Evolutionary conservation across 1,140 invertebrate genomes (phyloP).

Genomic region (Drosophila mayri): DNA sequence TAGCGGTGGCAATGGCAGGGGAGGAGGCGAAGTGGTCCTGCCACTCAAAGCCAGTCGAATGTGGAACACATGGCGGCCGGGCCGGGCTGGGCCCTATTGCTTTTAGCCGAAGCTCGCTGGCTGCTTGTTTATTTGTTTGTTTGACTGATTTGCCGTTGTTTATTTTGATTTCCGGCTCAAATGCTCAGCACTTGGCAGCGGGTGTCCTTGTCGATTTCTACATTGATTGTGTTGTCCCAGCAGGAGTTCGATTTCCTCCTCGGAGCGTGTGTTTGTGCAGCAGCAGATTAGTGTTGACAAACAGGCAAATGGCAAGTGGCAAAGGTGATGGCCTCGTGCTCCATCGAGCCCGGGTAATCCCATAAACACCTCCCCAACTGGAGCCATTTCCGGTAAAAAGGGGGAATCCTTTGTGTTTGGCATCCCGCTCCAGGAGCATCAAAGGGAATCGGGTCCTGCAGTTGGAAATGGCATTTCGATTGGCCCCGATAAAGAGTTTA

Average conservation of each 20-base stretch:
- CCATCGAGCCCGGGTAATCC: conserved; percentile 58
- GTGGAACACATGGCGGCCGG: conserved; percentile 44
- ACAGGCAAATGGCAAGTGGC: conserved; percentile 51
- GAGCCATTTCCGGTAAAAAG: conserved; percentile 17
- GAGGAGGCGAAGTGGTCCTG: not conserved
- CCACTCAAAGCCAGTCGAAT: conserved; percentile 35
- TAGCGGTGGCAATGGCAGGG: not conserved
- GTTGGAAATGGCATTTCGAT: conserved; percentile 51
- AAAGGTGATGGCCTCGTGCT: conserved; percentile 30
- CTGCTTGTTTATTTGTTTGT: conserved; percentile 74
- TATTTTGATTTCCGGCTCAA: conserved; percentile 82
- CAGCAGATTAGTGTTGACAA: conserved; percentile 79
- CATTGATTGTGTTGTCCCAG: conserved; percentile 78
- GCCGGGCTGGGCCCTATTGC: conserved; percentile 57
- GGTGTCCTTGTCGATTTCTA: conserved; percentile 67
- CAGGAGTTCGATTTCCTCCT: conserved; percentile 63
- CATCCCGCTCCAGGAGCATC: conserved; percentile 1
- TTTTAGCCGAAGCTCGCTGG: conserved; percentile 58
- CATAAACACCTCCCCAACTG: conserved; percentile 70
- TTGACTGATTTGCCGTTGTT: conserved; percentile 81
- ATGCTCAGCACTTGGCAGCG: conserved; percentile 50
- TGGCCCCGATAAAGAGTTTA: conserved; percentile 45
- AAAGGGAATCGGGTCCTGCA: conserved; percentile 28
- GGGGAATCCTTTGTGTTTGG: conserved; percentile 24
- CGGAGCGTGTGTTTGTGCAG: conserved; percentile 32